Evolutionary conservation across 2,113 vertebrate species (phyloP), one percentile per base, ranked within the genome.

Genomic region (Merops nubicus): DNA sequence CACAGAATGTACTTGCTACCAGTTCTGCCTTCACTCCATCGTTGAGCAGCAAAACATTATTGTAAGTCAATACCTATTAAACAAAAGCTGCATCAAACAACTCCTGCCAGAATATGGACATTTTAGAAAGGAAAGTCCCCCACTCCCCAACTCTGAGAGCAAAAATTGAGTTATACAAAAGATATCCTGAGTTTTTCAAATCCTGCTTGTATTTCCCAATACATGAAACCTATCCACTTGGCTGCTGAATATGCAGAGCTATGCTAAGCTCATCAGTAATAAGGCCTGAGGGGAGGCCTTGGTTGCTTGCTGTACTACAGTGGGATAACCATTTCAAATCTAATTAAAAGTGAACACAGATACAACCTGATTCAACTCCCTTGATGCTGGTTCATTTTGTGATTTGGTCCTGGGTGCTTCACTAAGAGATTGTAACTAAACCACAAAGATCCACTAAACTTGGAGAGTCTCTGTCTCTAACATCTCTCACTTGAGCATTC

Each of bases 301-400:
- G 54, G 85, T 43, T 87, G 51, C 51, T 70, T 85, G 43, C 29
- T 86, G 73, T 51, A 70, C 36, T 88, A 62, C 59, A 82, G 75
- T 51, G 68, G 64, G 84, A 91, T 8, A 96, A 59, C 51, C 69
- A 77, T 88, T 96, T 97, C 90, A 95, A 88, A 89, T 85, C 86
- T 96, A 96, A 98, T 96, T 96, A 94, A 91, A 96, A 89, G 56
- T 38, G 93, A 92, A 73, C 74, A 65, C 34, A 38, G 65, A 80
- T 63, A 82, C 6, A 85, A 84, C 31, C 40, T 86, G 75, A 22
- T 23, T 80, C 50, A 84, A 59, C 7, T 56, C 42, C 79, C 92
- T 78, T 34, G 34, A 78, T 36, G 54, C 82, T 47, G 77, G 45
- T 5, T 87, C 82, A 85, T 76, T 73, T 70, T 53, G 33, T 65